Percentiles rank a stretch among this genome's conserved stretches.
Evolutionary conservation across 2,113 vertebrate species (phyloP).

Genomic region (Antechinus stuartii): DNA sequence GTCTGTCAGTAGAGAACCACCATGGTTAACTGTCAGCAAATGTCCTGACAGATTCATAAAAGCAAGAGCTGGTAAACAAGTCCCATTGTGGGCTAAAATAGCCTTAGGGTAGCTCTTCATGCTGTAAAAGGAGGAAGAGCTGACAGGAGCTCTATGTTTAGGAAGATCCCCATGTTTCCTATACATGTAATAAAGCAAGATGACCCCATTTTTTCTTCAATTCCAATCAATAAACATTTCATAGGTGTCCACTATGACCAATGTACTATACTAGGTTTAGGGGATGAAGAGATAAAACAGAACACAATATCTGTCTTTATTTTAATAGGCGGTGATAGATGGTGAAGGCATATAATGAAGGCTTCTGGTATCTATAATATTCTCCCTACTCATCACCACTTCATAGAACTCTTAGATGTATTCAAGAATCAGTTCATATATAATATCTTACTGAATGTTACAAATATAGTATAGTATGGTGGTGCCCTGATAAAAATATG

Average conservation of each 20-base stretch:
- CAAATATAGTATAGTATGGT: background rate
- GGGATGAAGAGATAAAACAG: background rate
- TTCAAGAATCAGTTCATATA: background rate
- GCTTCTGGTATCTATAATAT: background rate
- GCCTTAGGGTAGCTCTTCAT: background rate
- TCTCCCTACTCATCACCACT: background rate
- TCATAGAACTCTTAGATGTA: background rate
- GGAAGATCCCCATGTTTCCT: background rate
- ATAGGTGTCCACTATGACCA: background rate
- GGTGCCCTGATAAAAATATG: background rate
- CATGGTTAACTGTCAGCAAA: background rate
- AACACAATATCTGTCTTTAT: background rate
- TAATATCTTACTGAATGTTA: background rate
- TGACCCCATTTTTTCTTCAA: background rate
- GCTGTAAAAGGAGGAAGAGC: background rate
- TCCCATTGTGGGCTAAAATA: background rate
- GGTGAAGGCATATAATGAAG: background rate
- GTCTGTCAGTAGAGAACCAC: background rate
- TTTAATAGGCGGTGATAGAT: background rate
- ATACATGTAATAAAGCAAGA: background rate
- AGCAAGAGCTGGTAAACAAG: background rate
- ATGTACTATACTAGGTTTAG: background rate
- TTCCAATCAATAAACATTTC: background rate
- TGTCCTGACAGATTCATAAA: conserved; percentile 1
- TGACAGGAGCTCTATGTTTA: background rate